Evolutionary conservation across 2,888 invertebrate species (phyloP).

Genomic region (Cephus pygmeus): DNA sequence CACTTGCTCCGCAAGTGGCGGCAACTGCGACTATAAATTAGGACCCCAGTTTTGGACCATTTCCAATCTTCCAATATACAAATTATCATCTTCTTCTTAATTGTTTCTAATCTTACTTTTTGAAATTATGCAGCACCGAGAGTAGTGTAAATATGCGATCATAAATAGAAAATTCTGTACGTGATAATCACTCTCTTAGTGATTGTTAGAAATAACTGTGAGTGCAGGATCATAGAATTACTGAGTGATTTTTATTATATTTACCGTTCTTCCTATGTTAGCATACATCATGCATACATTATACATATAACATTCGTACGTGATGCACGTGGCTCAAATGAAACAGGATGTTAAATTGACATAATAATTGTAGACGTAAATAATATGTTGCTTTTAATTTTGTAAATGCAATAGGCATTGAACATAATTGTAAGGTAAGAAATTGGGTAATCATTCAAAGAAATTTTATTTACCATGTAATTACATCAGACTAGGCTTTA

Average conservation of each 20-base stretch:
- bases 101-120: too few species aligned
- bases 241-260: not conserved
- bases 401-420: not conserved
- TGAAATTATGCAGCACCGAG: too few species aligned
- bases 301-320: not conserved
- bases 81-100: too few species aligned
- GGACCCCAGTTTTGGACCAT: too few species aligned
- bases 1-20: too few species aligned
- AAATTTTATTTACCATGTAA: not conserved
- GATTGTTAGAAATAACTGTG: not conserved
- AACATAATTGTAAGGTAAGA: not conserved
- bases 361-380: not conserved
- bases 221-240: not conserved
- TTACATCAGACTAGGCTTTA: not conserved
- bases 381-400: not conserved
- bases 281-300: not conserved
- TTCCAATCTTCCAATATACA: too few species aligned
- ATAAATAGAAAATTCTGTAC: not conserved
- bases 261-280: not conserved
- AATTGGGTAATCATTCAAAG: not conserved
- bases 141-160: not conserved
- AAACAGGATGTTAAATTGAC: not conserved
- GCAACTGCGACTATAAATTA: too few species aligned
- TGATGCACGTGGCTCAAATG: not conserved
- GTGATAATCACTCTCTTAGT: not conserved